Base-by-base conservation (phyloP, 1,140 invertebrate species). In the Pinna nobilis region DNA sequence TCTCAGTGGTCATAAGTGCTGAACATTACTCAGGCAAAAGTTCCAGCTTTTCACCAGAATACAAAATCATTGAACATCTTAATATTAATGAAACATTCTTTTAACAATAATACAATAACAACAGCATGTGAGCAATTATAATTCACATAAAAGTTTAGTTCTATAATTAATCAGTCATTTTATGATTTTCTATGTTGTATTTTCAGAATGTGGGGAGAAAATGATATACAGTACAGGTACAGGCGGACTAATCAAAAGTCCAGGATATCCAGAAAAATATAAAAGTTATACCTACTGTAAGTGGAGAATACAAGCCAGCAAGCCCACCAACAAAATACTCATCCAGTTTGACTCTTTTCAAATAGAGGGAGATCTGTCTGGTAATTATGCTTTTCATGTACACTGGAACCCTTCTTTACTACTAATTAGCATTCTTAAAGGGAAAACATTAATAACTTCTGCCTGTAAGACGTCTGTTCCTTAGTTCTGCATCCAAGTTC, bases 201-300 rank as follows among this genome's bases (percentile, higher is more conserved):
- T 78, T 73, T 9, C 75, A 84, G 83, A 72, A 23, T 83, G 79
- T 73, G 74, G 71, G 3, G 51, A 65, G 33, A 64, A 66, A 23
- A 50, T 74, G 7, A 75, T 82, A 23, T 41, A 64, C 15, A 74
- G 66, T 28, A 25, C 53, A 30, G 79, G 81, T 11, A 65, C 60
- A 23, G 90, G 90, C 18, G 90, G 90, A 1, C 74, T 87, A 2
- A 84, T 91, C 13, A 79, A 79, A 6, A 90, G 89, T 63, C 90
- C 90, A 1, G 86, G 87, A 50, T 91, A 84, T 78, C 90, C 90
- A 0, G 70, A 77, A 6, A 86, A 88, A 33, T 90, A 89, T 66
- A 79, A 84, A 18, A 78, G 84, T 28, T 77, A 85, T 28, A 79
- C 89, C 2, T 87, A 88, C 32, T 91, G 90, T 77, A 80, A 89